Evolutionary conservation across 2,797 vertebrate species (phyloP).

Genomic region (Holocentrus rufus): DNA sequence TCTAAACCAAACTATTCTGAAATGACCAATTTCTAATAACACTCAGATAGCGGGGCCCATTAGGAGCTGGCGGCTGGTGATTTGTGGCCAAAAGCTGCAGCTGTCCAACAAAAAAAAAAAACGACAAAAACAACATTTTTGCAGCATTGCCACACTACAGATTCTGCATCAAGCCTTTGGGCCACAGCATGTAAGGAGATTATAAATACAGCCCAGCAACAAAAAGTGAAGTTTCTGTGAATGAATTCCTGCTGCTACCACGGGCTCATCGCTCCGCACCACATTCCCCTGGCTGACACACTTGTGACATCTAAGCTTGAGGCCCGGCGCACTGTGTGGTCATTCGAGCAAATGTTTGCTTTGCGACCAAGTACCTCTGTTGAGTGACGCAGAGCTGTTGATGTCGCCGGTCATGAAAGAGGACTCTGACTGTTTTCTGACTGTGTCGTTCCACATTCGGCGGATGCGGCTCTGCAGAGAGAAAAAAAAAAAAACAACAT

Average conservation of each 20-base stretch:
- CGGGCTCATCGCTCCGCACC: background rate
- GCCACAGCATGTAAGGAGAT: slow-evolving; percentile 11
- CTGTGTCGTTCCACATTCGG: slow-evolving; percentile 99
- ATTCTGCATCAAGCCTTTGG: background rate
- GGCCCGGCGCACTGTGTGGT: slow-evolving; percentile 6
- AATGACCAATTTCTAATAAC: slow-evolving; percentile 25
- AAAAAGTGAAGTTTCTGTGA: background rate
- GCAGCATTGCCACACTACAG: slow-evolving; percentile 9
- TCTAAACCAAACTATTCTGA: slow-evolving; percentile 18
- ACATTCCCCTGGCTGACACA: background rate
- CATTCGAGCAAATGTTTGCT: slow-evolving; percentile 20
- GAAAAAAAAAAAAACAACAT: slow-evolving; percentile 46
- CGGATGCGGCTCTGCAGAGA: slow-evolving; percentile 93
- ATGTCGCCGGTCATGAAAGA: slow-evolving; percentile 99
- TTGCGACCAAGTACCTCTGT: slow-evolving; percentile 92
- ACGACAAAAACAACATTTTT: background rate
- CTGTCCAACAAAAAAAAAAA: background rate
- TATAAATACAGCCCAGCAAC: background rate
- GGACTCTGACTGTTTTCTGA: slow-evolving; percentile 98
- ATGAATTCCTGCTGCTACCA: background rate
- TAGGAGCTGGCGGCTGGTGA: background rate
- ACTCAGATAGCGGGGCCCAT: background rate
- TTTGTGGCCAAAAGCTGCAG: slow-evolving; percentile 33
- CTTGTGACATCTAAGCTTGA: background rate
- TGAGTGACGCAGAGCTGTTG: slow-evolving; percentile 98